Base-by-base conservation (phyloP, 2,797 vertebrate species). In the Poecilia wingei region DNA sequence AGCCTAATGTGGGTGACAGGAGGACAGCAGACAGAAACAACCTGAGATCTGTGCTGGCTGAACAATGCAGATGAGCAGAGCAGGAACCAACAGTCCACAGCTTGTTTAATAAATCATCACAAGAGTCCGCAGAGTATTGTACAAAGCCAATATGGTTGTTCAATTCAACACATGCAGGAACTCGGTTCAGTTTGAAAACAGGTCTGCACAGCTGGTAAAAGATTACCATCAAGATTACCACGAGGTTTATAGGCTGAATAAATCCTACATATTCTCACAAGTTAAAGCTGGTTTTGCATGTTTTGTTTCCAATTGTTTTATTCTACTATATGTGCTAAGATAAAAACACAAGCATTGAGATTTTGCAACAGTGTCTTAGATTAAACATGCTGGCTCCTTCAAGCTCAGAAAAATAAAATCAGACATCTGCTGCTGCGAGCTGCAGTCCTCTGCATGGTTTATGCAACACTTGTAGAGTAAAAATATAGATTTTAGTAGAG, bases 91-190 rank as follows among this genome's bases (percentile, higher is more conserved):
- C 28, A 36, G 79, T 69, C 76, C 75, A 61, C 4, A 36, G 43
- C 77, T 43, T 8, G 10, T 73, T 86, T 69, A 82, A 86, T 80
- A 86, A 91, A 88, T 86, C 87, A 86, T 78, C 75, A 83, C 73
- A 87, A 57, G 68, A 41, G 71, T 75, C 87, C 78, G 69, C 79
- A 9, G 80, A 78, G 83, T 8, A 61, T 0, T 75, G 45, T 57
- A 43, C 61, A 59, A 45, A 77, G 53, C 75, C 79, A 39, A 77
- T 36, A 36, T 36, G 80, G 74, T 73, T 18, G 64, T 72, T 82
- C 12, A n/a, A 12, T 51, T 31, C 78, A 79, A 49, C 76, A 41
- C 71, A 73, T 1, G 45, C 47, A 49, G 14, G 39, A 18, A 71
- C 66, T 79, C 74, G 77, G 41, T 61, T 72, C 55, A 36, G 61